Evolutionary conservation across 2,113 vertebrate genomes (phyloP).

Genomic region (Monarcha castaneiventris): DNA sequence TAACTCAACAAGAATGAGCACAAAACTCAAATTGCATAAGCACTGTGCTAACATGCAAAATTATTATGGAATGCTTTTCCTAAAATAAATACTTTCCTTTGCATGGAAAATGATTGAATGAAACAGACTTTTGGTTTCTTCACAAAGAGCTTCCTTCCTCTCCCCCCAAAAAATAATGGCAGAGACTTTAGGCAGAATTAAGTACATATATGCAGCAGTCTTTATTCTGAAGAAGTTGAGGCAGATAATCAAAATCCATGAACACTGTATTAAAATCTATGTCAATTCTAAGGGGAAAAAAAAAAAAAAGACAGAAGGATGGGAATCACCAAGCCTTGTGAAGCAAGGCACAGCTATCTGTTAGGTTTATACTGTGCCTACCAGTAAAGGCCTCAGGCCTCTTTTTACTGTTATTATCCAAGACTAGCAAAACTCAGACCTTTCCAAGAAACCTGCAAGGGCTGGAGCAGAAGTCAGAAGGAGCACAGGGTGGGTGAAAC

Average conservation of each 20-base stretch:
- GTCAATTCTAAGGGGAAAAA: not conserved
- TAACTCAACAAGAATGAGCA: not conserved
- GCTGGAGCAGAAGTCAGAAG: not conserved
- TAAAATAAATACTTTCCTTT: not conserved
- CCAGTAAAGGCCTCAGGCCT: not conserved
- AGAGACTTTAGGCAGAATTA: not conserved
- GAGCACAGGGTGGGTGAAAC: not conserved
- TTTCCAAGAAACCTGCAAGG: not conserved
- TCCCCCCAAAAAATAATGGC: not conserved
- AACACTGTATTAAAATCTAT: not conserved
- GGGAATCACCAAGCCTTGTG: not conserved
- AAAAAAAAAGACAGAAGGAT: not conserved
- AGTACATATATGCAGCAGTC: not conserved
- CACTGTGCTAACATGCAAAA: not conserved
- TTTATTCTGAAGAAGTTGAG: not conserved
- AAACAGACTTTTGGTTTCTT: not conserved
- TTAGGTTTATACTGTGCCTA: not conserved
- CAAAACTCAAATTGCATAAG: not conserved
- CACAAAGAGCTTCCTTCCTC: not conserved
- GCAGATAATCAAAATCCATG: not conserved
- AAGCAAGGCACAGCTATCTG: not conserved
- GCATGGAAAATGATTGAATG: not conserved
- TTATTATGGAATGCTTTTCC: not conserved
- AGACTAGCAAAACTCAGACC: not conserved
- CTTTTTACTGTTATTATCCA: not conserved